phyloP scores from a whole-genome alignment of 1,140 invertebrate genomes.

The Hylaeus anthracinus region DNA sequence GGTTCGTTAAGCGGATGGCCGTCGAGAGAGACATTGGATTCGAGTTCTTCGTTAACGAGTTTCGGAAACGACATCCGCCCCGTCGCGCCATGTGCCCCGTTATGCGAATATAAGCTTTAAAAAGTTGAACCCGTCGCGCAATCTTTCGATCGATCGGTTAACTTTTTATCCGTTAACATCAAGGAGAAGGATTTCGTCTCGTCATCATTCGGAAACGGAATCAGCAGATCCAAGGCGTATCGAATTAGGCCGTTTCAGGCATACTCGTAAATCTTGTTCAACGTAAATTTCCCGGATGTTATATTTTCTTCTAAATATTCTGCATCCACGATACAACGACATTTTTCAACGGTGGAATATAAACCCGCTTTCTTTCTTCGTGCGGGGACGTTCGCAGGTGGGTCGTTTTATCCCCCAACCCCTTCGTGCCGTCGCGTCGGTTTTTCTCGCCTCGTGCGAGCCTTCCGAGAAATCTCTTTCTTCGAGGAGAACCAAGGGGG shows the following conservation, averaged over 20 bases:
- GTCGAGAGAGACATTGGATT: constrained; percentile 49
- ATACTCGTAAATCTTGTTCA: constrained; percentile 45
- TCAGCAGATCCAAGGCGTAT: no score
- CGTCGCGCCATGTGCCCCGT: constrained; percentile 34
- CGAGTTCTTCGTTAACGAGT: constrained; percentile 59
- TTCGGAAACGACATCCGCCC: constrained; percentile 43
- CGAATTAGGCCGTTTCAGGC: no score
- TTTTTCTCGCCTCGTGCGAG: constrained; percentile 44
- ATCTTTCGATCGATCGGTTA: constrained; percentile 37
- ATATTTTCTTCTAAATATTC: constrained; percentile 45
- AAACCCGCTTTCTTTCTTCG: constrained; percentile 34
- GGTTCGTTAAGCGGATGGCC: constrained; percentile 56
- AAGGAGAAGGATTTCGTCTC: no score
- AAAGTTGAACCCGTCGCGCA: background rate
- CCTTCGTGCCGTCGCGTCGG: background rate
- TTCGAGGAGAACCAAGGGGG: constrained; percentile 21
- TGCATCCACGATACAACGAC: constrained; percentile 45
- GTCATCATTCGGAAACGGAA: no score
- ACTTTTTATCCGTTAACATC: background rate
- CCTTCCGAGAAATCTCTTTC: constrained; percentile 47
- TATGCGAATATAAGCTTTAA: constrained; percentile 10
- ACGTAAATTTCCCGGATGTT: constrained; percentile 45
- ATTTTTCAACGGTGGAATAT: constrained; percentile 55
- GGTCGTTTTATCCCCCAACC: constrained; percentile 36
- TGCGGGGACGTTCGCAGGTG: constrained; percentile 40